phyloP scores from a whole-genome alignment of 2,888 invertebrate genomes.

The Drosophila incognita region DNA sequence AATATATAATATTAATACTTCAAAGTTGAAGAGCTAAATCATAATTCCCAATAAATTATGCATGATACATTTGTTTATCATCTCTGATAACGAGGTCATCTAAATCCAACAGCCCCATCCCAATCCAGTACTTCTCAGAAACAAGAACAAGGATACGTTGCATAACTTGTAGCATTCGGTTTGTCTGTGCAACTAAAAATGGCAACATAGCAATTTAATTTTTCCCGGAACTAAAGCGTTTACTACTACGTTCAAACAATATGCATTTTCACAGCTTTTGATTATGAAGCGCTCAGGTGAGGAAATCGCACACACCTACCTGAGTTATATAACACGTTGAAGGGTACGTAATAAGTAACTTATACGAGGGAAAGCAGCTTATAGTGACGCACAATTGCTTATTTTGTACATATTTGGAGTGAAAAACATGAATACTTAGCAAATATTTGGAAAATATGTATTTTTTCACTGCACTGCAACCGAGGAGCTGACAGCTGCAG shows the following conservation, averaged over 20 bases:
- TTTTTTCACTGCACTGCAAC: neutral
- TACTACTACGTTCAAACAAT: slow-evolving; percentile 16
- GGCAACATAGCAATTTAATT: slow-evolving; percentile 8
- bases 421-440: neutral
- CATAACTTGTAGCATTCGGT: slow-evolving; percentile 54
- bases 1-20: neutral
- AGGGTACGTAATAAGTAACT: neutral
- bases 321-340: neutral
- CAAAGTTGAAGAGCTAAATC: neutral
- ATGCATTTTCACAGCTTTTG: neutral
- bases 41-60: neutral
- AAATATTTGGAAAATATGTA: slow-evolving; percentile 5
- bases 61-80: neutral
- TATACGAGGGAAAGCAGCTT: neutral
- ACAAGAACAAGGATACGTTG: slow-evolving; percentile 22
- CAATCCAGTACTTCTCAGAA: neutral
- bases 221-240: slow-evolving; percentile 16
- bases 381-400: neutral
- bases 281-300: neutral
- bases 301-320: too few relatives aligned
- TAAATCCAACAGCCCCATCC: neutral
- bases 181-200: slow-evolving; percentile 7
- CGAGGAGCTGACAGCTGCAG: slow-evolving; percentile 8
- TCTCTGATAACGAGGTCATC: slow-evolving; percentile 2
- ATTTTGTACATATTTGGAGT: neutral